Base-by-base conservation (phyloP, 2,797 vertebrate genomes). In the Lagocephalus sceleratus region DNA sequence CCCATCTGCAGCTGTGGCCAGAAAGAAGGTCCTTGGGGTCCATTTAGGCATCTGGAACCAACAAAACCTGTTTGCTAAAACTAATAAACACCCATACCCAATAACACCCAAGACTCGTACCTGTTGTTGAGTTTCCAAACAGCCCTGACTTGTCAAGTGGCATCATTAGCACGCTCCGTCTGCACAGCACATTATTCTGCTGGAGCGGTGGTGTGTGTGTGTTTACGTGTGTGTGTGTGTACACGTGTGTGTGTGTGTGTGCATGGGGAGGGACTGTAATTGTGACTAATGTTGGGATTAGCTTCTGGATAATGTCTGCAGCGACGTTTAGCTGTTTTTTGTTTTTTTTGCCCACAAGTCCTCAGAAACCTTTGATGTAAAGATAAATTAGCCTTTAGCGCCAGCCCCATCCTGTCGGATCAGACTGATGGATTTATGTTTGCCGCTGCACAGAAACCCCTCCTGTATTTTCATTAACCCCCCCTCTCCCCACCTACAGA, bases 371-470 rank as follows among this genome's bases (percentile, higher is more conserved):
- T 14, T 35, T 35, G 32, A 35, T 35, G 32, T 35, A 14, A 35
- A 12, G 32, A 35, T 35, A 35, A 35, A 35, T 35, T 35, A 2
- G 32, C 10, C 32, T 35, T 32, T 32, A 12, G 12, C 4, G 32
- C 12, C 3, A 35, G 11, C 12, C 32, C 11, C 32, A 12, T 35
- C 7, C 23, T 25, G 11, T 6, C 5, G 42, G 42, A 20, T 0
- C 19, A 50, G 49, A 58, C 54, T 66, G 26, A 16, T 54, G 48
- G 53, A 66, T 48, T 48, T 60, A 73, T 68, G 62, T 17, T 11
- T 16, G 50, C 35, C 9, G 16, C 5, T 38, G 43, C 21, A 22
- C 50, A 38, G 1, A 6, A 39, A 67, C 51, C 41, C 25, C 32
- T 35, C 46, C 23, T n/a, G n/a, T n/a, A n/a, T n/a, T n/a, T n/a